Evolutionary conservation across 2,888 invertebrate genomes (phyloP).

Genomic region (Ochlodes sylvanus): DNA sequence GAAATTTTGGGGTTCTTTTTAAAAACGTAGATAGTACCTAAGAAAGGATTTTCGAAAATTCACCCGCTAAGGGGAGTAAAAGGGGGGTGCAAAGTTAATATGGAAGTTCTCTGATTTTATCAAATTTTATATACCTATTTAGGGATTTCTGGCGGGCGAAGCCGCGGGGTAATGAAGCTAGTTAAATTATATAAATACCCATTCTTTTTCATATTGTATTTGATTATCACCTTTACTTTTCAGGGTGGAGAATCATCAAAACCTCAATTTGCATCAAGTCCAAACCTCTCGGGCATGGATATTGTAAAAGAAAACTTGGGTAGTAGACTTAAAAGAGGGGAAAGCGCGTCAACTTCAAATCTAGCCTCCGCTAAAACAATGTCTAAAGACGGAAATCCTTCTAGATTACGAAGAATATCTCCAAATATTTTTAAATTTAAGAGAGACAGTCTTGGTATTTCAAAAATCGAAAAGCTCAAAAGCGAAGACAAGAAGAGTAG

Average conservation of each 20-base stretch:
- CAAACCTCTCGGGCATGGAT: constrained; percentile 64
- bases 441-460: constrained; percentile 50
- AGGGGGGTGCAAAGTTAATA: too few species aligned
- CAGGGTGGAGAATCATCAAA: constrained; percentile 65
- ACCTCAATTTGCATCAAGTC: constrained; percentile 73
- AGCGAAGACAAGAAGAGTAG: constrained; percentile 50
- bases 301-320: constrained; percentile 53
- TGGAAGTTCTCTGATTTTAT: too few species aligned
- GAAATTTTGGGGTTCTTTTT: too few species aligned
- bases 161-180: too few species aligned
- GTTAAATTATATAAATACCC: too few species aligned
- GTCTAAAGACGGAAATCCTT: constrained; percentile 55
- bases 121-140: too few species aligned
- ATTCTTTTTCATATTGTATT: too few species aligned
- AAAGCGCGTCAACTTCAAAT: constrained; percentile 70
- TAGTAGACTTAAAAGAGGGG: constrained; percentile 60
- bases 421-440: constrained; percentile 66
- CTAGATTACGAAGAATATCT: constrained; percentile 65
- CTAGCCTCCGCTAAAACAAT: constrained; percentile 51
- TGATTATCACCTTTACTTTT: constrained; percentile 39
- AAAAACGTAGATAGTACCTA: too few species aligned
- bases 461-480: constrained; percentile 54
- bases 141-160: too few species aligned
- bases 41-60: too few species aligned
- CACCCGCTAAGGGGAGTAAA: too few species aligned